Conservation (phyloP, 64 coral and sea anemone species). For the Porites australiensis region DNA sequence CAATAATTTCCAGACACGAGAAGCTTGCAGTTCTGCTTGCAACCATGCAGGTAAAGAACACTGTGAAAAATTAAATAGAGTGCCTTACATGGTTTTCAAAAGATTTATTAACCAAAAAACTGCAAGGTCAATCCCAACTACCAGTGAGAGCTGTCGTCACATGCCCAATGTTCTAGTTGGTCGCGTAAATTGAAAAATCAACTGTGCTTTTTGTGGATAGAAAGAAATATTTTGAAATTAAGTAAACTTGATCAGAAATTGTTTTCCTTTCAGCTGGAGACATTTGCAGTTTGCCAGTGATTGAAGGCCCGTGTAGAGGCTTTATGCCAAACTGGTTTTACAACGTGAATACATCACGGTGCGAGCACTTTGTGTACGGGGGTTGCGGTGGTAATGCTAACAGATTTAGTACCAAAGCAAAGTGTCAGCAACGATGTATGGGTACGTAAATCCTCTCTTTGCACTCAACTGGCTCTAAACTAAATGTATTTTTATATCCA, state of each 20-base stretch:
- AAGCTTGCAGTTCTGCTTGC: conserved; percentile 65
- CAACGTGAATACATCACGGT: conserved; percentile 44
- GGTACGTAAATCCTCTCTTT: conserved; percentile 20
- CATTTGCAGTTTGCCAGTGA: conserved; percentile 55
- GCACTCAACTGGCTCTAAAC: too few relatives aligned
- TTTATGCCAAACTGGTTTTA: conserved; percentile 70
- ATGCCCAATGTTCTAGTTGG: too few relatives aligned
- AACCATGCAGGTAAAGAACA: conserved; percentile 56
- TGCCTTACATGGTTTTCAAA: too few relatives aligned
- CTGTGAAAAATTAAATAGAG: background rate
- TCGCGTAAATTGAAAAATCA: too few relatives aligned
- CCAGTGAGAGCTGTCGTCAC: too few relatives aligned
- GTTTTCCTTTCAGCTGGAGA: conserved; percentile 44
- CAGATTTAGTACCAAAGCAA: conserved; percentile 31
- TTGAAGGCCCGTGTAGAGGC: conserved; percentile 51
- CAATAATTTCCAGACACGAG: conserved; percentile 76
- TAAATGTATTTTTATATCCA: too few relatives aligned
- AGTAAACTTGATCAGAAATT: too few relatives aligned
- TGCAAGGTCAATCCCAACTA: too few relatives aligned
- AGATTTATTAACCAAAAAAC: too few relatives aligned
- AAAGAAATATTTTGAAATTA: too few relatives aligned
- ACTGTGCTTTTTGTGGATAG: too few relatives aligned
- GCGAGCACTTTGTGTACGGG: conserved; percentile 66
- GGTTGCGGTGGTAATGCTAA: conserved; percentile 76
- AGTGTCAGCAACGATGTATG: conserved; percentile 37